Evolutionary conservation across 2,113 vertebrate species (phyloP).

Genomic region (Procavia capensis): DNA sequence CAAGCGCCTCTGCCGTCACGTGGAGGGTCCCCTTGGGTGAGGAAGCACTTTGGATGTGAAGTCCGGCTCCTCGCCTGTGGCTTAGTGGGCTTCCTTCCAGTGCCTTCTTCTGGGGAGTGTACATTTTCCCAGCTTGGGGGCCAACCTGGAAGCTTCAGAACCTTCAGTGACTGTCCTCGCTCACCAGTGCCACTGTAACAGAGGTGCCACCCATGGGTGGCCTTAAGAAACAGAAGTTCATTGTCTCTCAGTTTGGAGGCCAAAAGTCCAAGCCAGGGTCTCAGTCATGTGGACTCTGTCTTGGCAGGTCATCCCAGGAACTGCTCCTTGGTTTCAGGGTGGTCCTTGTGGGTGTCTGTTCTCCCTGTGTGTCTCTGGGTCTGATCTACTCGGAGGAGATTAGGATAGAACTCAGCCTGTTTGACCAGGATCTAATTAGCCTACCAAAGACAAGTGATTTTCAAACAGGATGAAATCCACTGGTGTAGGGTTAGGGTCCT

Average conservation of each 20-base stretch:
- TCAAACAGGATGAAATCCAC: not conserved
- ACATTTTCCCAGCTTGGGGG: not conserved
- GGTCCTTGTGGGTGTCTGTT: not conserved
- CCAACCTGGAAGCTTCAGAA: not conserved
- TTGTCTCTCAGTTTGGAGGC: not conserved
- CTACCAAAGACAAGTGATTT: not conserved
- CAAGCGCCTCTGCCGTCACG: not conserved
- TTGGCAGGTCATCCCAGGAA: not conserved
- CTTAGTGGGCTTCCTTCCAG: too few relatives aligned
- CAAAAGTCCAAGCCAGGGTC: not conserved
- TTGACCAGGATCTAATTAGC: not conserved
- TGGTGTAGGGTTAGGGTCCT: not conserved
- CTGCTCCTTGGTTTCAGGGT: not conserved
- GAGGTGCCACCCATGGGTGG: not conserved
- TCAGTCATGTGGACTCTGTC: not conserved
- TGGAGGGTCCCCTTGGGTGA: rapidly evolving
- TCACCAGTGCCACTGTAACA: not conserved
- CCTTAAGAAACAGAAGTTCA: not conserved
- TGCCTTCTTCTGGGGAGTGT: not conserved
- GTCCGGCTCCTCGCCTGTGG: not conserved
- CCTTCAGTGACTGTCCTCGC: not conserved
- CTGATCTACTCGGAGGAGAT: not conserved
- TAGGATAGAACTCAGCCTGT: not conserved
- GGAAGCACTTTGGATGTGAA: too few relatives aligned
- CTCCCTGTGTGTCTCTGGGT: not conserved